Percentiles rank a stretch among this genome's conserved stretches.
These are phyloP conservation scores for Onychostruthus taczanowskii DNA, from an alignment of 2,113 vertebrate genomes.

Conservation along the genomic window DNA sequence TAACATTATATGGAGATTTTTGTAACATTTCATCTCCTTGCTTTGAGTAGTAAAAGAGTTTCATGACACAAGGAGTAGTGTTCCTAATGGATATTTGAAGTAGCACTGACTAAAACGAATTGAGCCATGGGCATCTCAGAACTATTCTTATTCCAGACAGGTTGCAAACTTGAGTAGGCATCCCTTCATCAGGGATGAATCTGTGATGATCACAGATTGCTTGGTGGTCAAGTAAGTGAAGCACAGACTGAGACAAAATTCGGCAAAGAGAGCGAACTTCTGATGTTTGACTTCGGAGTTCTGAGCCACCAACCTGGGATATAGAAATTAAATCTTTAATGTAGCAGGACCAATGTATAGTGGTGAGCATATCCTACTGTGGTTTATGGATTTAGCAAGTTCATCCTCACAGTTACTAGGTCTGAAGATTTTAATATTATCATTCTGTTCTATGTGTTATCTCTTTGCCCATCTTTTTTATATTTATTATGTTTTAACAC, in stretches of 20 bases:
- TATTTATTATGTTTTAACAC: not conserved
- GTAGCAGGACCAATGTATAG: not conserved
- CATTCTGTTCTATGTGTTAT: not conserved
- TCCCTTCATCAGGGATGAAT: not conserved
- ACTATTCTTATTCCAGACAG: not conserved
- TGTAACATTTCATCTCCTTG: not conserved
- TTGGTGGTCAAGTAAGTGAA: not conserved
- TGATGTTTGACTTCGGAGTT: not conserved
- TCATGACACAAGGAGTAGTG: not conserved
- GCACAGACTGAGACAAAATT: not conserved
- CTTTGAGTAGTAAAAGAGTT: not conserved
- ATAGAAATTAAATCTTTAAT: not conserved
- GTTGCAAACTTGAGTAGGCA: not conserved
- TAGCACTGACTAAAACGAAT: not conserved
- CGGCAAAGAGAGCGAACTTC: rapidly evolving
- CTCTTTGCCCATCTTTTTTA: not conserved
- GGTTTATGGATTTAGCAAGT: not conserved
- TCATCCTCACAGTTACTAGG: not conserved
- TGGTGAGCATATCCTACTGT: not conserved
- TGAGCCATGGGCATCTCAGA: not conserved
- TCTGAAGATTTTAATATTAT: not conserved
- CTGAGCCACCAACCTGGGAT: not conserved
- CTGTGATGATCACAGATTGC: not conserved
- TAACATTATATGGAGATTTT: not conserved
- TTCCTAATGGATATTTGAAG: not conserved